Percentiles rank a stretch among this genome's conserved stretches.
Conservation (phyloP, 2,797 vertebrate genomes). For the Poeciliopsis infans region DNA sequence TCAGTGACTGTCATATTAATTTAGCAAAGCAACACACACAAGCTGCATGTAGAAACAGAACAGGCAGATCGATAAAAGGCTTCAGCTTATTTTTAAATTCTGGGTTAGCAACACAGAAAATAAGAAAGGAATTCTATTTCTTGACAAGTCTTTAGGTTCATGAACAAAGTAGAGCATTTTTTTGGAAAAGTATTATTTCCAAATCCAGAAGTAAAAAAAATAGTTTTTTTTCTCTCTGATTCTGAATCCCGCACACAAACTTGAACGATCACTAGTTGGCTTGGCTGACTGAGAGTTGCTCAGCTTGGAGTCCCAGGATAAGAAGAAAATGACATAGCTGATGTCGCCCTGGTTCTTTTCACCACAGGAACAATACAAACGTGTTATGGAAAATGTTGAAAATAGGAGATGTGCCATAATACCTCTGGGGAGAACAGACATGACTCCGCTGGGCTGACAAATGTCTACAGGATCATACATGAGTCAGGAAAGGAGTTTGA, state of each 20-base stretch:
- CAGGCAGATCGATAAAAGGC: constrained; percentile 25
- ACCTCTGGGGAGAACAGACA: constrained; percentile 9
- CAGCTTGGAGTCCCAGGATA: constrained; percentile 32
- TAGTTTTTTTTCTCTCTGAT: constrained; percentile 9
- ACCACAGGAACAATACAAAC: constrained; percentile 28
- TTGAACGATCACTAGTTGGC: constrained; percentile 21
- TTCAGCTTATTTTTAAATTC: constrained; percentile 9
- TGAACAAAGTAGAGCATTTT: background rate
- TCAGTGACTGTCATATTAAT: constrained; percentile 38
- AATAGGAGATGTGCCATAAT: background rate
- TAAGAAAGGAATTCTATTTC: constrained; percentile 11
- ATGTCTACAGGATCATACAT: constrained; percentile 12
- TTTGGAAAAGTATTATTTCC: background rate
- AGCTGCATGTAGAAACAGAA: constrained; percentile 22
- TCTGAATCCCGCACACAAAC: constrained; percentile 5
- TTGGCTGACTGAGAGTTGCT: constrained; percentile 19
- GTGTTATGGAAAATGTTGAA: constrained; percentile 22
- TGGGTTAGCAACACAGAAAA: constrained; percentile 30
- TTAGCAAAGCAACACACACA: constrained; percentile 30
- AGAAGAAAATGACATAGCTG: constrained; percentile 39
- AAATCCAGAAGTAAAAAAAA: background rate
- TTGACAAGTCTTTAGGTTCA: background rate
- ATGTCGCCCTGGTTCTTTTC: constrained; percentile 31
- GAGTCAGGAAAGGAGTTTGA: constrained; percentile 16
- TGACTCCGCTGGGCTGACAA: background rate